phyloP scores from a whole-genome alignment of 2,797 vertebrate genomes.

The Pangasius krempfi region DNA sequence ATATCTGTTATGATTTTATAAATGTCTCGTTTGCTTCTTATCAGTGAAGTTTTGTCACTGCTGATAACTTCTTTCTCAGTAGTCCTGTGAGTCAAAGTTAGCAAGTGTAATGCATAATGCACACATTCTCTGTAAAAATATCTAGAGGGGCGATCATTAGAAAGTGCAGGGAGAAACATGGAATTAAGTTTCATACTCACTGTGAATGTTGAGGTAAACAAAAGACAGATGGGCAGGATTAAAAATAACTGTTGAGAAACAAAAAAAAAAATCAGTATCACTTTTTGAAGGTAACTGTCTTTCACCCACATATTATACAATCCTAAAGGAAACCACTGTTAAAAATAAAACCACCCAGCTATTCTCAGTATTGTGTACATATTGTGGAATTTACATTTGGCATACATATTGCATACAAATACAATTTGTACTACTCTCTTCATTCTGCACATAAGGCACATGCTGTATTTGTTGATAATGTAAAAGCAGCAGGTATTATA shows the following conservation, averaged over 20 bases:
- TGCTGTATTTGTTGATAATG: background rate
- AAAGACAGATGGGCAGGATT: constrained; percentile 38
- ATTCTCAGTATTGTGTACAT: background rate
- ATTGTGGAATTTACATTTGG: background rate
- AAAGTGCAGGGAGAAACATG: background rate
- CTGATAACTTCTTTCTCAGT: constrained; percentile 23
- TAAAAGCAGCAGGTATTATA: background rate
- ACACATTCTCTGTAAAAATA: constrained; percentile 49
- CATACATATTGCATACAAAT: background rate
- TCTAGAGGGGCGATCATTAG: constrained; percentile 49
- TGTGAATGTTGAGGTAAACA: constrained; percentile 11
- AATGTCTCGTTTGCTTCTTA: background rate
- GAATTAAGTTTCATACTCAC: constrained; percentile 34
- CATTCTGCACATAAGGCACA: background rate
- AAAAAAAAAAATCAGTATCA: background rate
- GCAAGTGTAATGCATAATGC: constrained; percentile 56
- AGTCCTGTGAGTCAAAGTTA: constrained; percentile 56
- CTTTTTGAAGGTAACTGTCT: constrained; percentile 18
- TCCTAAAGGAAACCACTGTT: constrained; percentile 27
- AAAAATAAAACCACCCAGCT: background rate
- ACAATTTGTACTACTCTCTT: background rate
- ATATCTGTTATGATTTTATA: background rate
- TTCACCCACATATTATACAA: background rate
- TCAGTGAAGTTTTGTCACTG: constrained; percentile 10
- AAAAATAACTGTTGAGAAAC: constrained; percentile 9